Base-by-base conservation (phyloP, 2,797 vertebrate species). In the Falco rusticolus region DNA sequence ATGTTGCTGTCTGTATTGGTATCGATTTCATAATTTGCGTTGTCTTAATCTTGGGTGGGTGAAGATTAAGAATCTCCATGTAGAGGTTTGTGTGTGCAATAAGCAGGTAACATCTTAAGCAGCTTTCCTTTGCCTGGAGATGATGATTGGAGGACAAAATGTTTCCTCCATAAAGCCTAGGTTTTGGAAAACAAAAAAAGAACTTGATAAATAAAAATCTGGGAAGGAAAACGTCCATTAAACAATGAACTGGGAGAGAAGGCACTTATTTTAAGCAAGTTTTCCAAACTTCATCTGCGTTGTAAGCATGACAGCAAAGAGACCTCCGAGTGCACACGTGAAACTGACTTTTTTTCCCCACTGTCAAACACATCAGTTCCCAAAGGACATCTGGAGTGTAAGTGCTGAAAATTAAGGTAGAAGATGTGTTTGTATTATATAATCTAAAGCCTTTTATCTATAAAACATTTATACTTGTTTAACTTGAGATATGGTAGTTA, bases 31-130 rank as follows among this genome's bases (percentile, higher is more conserved):
- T 93, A 60, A 95, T 89, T 95, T 82, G 84, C 33, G 0, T 96
- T 96, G 92, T 84, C 91, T 97, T 97, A 97, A 97, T 97, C 94
- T 97, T 96, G 89, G 94, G 93, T 95, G 95, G 97, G 96, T 97
- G 90, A 95, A 95, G 97, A 93, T 97, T 91, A 96, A 92, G 93
- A 95, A 87, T 89, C 93, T 95, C 89, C 14, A 9, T 31, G 29
- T n/a, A 74, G 87, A 91, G 80, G 79, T 91, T 79, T 96, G 96
- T 96, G 97, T 97, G 94, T 74, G 97, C 97, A 97, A 97, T 96
- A 96, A 96, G 93, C 54, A 48, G 94, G 95, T 91, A 96, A 93
- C 90, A 70, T 72, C 10, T 19, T 88, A 57, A 86, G 87, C 92
- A 61, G 88, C 86, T 95, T 89, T 76, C 70, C 68, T 90, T 66